Evolutionary conservation across 2,888 invertebrate genomes (phyloP).

Genomic region (Chrysina gloriosa): DNA sequence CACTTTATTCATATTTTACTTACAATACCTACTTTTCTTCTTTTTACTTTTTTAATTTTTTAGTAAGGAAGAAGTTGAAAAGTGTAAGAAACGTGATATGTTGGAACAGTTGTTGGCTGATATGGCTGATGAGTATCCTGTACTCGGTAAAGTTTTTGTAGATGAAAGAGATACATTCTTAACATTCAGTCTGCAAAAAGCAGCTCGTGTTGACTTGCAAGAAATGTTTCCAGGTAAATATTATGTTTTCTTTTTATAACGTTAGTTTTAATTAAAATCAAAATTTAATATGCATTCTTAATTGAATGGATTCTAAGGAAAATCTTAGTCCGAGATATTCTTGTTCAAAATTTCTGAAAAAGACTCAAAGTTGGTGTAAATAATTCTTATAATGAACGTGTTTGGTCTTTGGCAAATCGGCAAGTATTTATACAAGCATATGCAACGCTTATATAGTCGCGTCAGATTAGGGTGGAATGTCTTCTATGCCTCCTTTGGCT

Average conservation of each 20-base stretch:
- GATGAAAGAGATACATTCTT: conserved; percentile 93
- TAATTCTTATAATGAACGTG: too few relatives aligned
- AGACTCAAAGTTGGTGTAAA: too few relatives aligned
- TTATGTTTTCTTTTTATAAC: background rate
- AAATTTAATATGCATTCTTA: background rate
- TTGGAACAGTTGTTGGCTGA: conserved; percentile 92
- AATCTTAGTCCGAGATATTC: too few relatives aligned
- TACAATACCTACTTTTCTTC: background rate
- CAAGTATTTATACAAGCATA: too few relatives aligned
- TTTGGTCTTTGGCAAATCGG: too few relatives aligned
- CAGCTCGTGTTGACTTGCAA: conserved; percentile 66
- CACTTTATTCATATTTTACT: background rate
- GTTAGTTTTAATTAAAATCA: background rate
- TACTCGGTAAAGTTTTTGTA: conserved; percentile 90
- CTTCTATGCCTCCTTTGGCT: too few relatives aligned
- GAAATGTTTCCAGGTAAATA: conserved; percentile 42
- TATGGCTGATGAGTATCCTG: conserved; percentile 94
- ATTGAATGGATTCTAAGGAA: too few relatives aligned
- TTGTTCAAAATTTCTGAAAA: too few relatives aligned
- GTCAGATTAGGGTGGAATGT: too few relatives aligned
- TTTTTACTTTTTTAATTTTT: too few relatives aligned
- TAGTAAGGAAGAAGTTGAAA: conserved; percentile 94
- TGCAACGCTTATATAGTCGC: too few relatives aligned
- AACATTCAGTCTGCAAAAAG: conserved; percentile 86
- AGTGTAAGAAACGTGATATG: conserved; percentile 91